Evolutionary conservation across 23 tunicate genomes (phyloP), one percentile per base, ranked within the genome.

Genomic region (Phallusia fumigata): DNA sequence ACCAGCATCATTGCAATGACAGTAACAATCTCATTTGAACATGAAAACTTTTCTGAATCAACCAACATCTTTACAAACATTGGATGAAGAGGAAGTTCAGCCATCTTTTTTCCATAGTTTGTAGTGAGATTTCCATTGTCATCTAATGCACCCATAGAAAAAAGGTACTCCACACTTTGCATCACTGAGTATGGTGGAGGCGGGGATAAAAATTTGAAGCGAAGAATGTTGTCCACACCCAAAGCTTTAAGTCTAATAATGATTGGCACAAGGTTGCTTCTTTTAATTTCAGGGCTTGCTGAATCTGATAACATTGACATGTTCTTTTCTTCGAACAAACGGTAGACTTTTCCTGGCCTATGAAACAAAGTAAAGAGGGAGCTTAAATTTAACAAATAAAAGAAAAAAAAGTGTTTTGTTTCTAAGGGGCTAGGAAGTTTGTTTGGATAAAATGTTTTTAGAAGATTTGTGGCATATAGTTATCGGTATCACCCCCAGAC

Each of bases 141-240:
- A 75, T 89, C 91, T 8, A 95, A 21, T 11, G 95, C 98, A 28
- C 95, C 95, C 28, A 95, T 78, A 32, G 98, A 95, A 58, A 51
- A 95, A 44, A 95, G 79, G 18, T 73, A 76, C 65, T 95, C 98
- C 44, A 95, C 28, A 35, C 87, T 90, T 52, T 89, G 75, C 11
- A 86, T 80, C 85, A 95, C 86, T 33, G 88, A 89, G 64, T 95
- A 87, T 15, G 98, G 95, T 2, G 98, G 98, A 58, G 98, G 98
- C 0, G 98, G 98, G 0, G 98, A 95, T 5, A 90, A 36, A 73
- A 95, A 95, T 77, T 84, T 82, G 45, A 95, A 95, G 21, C 80
- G 82, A 31, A 87, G 89, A 53, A 95, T 90, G 40, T 95, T 95
- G 34, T 86, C 91, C 35, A 95, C 95, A 32, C 98, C 98, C 51